These are phyloP conservation scores for Caprella mutica DNA, from an alignment of 2,888 invertebrate species.

Conservation along the genomic window DNA sequence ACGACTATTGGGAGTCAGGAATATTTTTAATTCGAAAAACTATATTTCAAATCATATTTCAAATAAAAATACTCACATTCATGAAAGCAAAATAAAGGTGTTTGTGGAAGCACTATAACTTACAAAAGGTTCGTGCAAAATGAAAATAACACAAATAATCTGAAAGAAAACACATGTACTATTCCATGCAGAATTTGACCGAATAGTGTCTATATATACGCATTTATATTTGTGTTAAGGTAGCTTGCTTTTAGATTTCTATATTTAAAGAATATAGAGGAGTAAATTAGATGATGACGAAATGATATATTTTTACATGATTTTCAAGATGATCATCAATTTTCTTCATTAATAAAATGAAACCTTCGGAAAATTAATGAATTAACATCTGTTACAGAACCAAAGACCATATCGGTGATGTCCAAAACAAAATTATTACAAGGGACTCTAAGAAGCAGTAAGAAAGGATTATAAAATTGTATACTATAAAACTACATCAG, in stretches of 20 bases:
- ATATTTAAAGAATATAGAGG: neutral
- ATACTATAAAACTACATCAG: no score
- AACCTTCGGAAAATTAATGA: neutral
- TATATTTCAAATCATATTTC: neutral
- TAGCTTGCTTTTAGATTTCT: neutral
- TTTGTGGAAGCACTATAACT: neutral
- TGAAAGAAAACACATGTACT: no score
- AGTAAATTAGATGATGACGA: neutral
- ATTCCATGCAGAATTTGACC: no score
- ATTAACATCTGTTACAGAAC: no score
- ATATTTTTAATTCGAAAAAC: neutral
- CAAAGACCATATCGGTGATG: no score
- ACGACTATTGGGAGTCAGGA: neutral
- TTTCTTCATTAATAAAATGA: neutral
- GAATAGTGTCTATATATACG: neutral
- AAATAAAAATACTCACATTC: neutral
- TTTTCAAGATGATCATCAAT: neutral
- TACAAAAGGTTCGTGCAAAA: neutral
- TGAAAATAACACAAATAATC: no score
- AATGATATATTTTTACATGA: constrained; percentile 1
- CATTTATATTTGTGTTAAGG: neutral
- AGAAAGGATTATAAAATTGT: no score
- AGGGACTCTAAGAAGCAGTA: no score
- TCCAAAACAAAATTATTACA: no score
- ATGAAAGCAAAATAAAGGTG: neutral